Evolutionary conservation across 2,888 invertebrate genomes (phyloP).

Genomic region (Lochmaea capreae): DNA sequence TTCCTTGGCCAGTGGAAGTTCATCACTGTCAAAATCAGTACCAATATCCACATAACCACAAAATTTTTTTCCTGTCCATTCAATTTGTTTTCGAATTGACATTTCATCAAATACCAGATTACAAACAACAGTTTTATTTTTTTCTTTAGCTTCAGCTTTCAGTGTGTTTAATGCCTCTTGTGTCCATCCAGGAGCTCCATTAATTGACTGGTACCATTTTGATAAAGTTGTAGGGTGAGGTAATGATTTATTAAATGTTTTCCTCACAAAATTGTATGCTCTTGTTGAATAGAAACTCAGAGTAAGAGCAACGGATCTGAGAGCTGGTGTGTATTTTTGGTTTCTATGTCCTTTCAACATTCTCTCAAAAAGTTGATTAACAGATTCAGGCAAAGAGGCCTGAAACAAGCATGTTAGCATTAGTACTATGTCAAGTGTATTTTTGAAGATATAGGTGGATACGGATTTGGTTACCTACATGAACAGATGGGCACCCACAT

Average conservation of each 20-base stretch:
- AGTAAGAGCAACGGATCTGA: conserved; percentile 32
- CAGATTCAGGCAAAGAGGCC: conserved; percentile 19
- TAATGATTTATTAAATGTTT: conserved; percentile 52
- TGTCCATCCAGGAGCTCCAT: conserved; percentile 53
- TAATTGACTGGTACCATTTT: conserved; percentile 54
- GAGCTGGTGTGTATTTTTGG: conserved; percentile 29
- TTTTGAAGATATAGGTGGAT: too few species aligned
- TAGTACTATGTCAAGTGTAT: too few species aligned
- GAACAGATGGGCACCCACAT: too few species aligned
- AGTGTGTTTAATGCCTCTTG: conserved; percentile 12
- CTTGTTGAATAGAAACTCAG: conserved; percentile 37
- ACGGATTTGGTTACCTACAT: too few species aligned
- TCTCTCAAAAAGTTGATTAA: conserved; percentile 8
- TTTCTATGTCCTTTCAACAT: conserved; percentile 12
- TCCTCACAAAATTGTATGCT: conserved; percentile 34
- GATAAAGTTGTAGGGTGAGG: conserved; percentile 54
- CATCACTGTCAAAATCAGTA: conserved; percentile 48
- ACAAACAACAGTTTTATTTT: too few species aligned
- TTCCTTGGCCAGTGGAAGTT: conserved; percentile 45
- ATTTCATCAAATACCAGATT: too few species aligned
- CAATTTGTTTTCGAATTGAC: conserved; percentile 28
- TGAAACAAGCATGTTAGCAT: conserved; percentile 2
- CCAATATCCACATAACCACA: conserved; percentile 52
- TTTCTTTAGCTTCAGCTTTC: conserved; percentile 14
- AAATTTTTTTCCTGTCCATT: conserved; percentile 49